Evolutionary conservation across 1,140 invertebrate genomes (phyloP), one percentile per base, ranked within the genome.

Genomic region (Pristionchus pacificus): DNA sequence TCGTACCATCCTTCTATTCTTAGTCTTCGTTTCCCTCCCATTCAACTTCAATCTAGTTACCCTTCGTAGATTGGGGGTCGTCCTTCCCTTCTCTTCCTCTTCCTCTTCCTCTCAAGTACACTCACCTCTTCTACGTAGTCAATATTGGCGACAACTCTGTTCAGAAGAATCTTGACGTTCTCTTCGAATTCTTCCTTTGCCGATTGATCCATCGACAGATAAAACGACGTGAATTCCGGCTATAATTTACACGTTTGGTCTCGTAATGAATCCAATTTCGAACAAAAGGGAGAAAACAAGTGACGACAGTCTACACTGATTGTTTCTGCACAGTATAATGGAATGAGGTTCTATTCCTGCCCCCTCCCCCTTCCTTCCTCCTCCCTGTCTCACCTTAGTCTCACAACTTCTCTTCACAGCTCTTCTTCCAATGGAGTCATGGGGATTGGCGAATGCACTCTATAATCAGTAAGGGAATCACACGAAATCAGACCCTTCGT

Each of bases 401-500:
- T 81, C 79, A 14, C 81, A 75, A 14, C 82, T 71, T 30, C 79
- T 61, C 55, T 81, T 81, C 55, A 82, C 29, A 62, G 84, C 84
- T 59, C 76, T 66, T 2, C 67, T 60, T 15, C 79, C 79, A 27
- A 81, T 60, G 25, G 74, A 76, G 60, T 81, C 79, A 65, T 81
- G 79, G 1, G 79, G 79, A 65, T 84, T 84, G 61, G 74, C 38
- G 75, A 81, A 81, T 62, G 82, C 84, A 59, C 80, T 73, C 81
- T 84, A 62, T 57, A 71, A 70, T 32, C 38, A 19, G 15, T 57
- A 2, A 25, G 13, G 24, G 60, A 64, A 64, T 30, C 24, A n/a
- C 29, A n/a, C 28, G 60, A 75, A 32, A 19, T 10, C 38, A 49
- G 38, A 49, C 6, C 24, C 25, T 70, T 15, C 49, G 32, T 28